phyloP scores from a whole-genome alignment of 2,888 invertebrate genomes.

The Elmis aenea region DNA sequence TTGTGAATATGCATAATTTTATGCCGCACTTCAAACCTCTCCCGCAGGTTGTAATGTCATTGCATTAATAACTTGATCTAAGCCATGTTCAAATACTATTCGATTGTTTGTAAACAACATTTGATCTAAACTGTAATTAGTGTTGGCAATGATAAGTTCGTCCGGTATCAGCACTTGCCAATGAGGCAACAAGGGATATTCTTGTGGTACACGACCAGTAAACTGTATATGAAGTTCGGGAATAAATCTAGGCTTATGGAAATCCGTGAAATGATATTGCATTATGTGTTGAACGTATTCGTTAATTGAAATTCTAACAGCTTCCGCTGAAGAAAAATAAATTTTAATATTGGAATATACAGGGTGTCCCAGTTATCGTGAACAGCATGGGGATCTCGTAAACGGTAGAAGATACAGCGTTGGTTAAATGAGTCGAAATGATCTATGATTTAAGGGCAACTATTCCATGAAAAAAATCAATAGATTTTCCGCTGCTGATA shows the following conservation, averaged over 20 bases:
- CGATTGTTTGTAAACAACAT: slow-evolving; percentile 6
- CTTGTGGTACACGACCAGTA: slow-evolving; percentile 5
- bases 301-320: slow-evolving; percentile 11
- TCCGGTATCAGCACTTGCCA: slow-evolving; percentile 10
- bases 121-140: slow-evolving; percentile 3
- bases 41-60: slow-evolving; percentile 10
- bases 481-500: not conserved
- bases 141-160: not conserved
- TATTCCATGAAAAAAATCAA: too few species aligned
- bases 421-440: too few species aligned
- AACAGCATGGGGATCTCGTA: too few species aligned
- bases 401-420: too few species aligned
- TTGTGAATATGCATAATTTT: not conserved
- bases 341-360: not conserved
- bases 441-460: too few species aligned
- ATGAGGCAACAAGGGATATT: slow-evolving; percentile 8
- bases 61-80: slow-evolving; percentile 4
- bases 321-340: slow-evolving; percentile 9
- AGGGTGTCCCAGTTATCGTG: too few species aligned
- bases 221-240: slow-evolving; percentile 2
- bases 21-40: slow-evolving; percentile 3
- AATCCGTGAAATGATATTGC: slow-evolving; percentile 4
- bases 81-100: slow-evolving; percentile 7
- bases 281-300: slow-evolving; percentile 10
- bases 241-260: slow-evolving; percentile 8